Conservation (phyloP, 2,888 invertebrate species). For the Aphidoletes aphidimyza region DNA sequence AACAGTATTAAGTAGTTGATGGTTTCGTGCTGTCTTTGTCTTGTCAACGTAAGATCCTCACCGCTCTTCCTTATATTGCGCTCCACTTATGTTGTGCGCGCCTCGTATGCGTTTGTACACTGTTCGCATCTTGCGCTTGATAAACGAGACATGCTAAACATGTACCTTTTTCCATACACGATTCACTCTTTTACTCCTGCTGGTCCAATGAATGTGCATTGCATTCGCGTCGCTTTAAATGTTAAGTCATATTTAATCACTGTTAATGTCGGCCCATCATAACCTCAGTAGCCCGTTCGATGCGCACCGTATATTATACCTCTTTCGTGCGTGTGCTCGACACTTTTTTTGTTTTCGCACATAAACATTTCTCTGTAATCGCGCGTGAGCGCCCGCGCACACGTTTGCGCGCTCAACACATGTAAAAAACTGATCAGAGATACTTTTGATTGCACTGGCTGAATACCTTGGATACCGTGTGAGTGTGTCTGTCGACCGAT, state of each 20-base stretch:
- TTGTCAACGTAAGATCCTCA: background rate
- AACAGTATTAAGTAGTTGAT: conserved; percentile 33
- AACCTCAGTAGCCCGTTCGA: background rate
- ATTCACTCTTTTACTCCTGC: background rate
- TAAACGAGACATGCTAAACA: conserved; percentile 46
- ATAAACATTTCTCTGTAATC: too few relatives aligned
- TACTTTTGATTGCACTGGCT: too few relatives aligned
- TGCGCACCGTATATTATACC: background rate
- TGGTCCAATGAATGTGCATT: background rate
- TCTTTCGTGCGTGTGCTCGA: background rate
- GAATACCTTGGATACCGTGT: too few relatives aligned
- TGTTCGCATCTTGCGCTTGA: background rate
- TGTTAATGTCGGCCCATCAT: conserved; percentile 25
- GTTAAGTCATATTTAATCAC: conserved; percentile 51
- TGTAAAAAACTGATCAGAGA: too few relatives aligned
- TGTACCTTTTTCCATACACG: background rate
- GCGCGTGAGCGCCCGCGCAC: too few relatives aligned
- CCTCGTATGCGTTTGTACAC: background rate
- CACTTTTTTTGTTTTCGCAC: conserved; percentile 13
- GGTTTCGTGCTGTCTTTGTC: conserved; percentile 37
- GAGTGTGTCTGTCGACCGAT: too few relatives aligned
- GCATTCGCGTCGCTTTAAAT: background rate
- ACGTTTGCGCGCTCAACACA: too few relatives aligned
- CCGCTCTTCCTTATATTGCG: conserved; percentile 14
- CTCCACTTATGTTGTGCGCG: background rate